A percentile compares a stretch with the other conserved stretches of the same genome.
These are phyloP conservation scores for Taurulus bubalis DNA, from an alignment of 2,113 vertebrate genomes.

Conservation along the genomic window DNA sequence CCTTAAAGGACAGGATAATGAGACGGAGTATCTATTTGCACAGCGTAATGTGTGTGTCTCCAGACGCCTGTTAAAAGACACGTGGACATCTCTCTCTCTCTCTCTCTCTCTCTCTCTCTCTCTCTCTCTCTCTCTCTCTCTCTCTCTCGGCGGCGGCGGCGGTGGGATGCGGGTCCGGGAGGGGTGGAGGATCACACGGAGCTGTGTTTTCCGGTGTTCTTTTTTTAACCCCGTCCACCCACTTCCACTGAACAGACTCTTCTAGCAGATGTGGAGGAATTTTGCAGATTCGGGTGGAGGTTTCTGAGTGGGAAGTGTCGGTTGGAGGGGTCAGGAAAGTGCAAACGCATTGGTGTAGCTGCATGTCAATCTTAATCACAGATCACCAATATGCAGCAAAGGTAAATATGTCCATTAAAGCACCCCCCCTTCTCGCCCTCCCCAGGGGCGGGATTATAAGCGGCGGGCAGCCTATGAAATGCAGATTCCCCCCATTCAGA, in stretches of 20 bases:
- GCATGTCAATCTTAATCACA: constrained; percentile 75
- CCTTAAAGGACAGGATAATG: constrained; percentile 85
- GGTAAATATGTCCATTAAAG: constrained; percentile 81
- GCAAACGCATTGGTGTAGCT: constrained; percentile 53
- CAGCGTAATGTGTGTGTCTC: constrained; percentile 83
- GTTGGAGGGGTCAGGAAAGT: not conserved
- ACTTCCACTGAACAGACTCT: constrained; percentile 19
- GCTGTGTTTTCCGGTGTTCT: not conserved
- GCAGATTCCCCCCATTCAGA: constrained; percentile 77
- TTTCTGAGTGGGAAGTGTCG: not conserved
- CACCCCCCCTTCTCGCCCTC: constrained; percentile 42
- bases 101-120: constrained; percentile 26
- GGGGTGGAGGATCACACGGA: constrained; percentile 13
- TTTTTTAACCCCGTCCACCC: not conserved
- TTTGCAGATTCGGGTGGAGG: not conserved
- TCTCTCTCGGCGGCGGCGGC: constrained; percentile 46
- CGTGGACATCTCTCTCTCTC: constrained; percentile 42
- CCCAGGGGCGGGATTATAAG: constrained; percentile 73
- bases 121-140: constrained; percentile 23
- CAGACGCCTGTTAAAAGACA: constrained; percentile 73
- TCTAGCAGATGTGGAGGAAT: not conserved
- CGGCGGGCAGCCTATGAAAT: constrained; percentile 73
- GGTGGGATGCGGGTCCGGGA: constrained; percentile 20
- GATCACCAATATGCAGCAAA: constrained; percentile 68
- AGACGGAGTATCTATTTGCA: constrained; percentile 84